A percentile compares a stretch with the other conserved stretches of the same genome.
Evolutionary conservation across 2,888 invertebrate species (phyloP).

Genomic region (Ganaspis brasiliensis): DNA sequence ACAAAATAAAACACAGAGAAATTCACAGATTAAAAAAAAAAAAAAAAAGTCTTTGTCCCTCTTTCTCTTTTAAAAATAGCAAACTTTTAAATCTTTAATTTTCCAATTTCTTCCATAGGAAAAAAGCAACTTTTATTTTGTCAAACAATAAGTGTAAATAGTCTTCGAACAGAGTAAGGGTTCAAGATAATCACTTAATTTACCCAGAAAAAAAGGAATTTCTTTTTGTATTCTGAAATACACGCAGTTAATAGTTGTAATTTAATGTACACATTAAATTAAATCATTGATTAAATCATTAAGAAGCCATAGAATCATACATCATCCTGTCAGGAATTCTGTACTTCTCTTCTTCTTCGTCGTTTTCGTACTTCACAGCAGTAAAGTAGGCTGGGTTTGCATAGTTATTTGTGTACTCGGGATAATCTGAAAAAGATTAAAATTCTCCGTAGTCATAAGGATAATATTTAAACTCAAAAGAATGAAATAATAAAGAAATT

Average conservation of each 20-base stretch:
- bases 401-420: constrained; percentile 85
- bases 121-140: background rate
- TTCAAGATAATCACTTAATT: background rate
- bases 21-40: background rate
- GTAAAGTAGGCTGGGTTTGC: constrained; percentile 83
- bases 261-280: constrained; percentile 31
- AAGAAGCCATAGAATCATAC: constrained; percentile 27
- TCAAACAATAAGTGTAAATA: background rate
- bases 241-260: constrained; percentile 2
- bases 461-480: background rate
- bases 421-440: constrained; percentile 84
- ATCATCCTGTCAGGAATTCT: constrained; percentile 82
- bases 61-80: background rate
- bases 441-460: background rate
- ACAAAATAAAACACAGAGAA: background rate
- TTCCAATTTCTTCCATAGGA: background rate
- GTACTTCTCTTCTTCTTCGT: constrained; percentile 89
- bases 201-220: constrained; percentile 7
- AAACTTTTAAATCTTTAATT: background rate
- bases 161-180: background rate
- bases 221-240: constrained; percentile 15
- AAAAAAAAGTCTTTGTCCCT: too few relatives aligned
- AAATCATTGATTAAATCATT: constrained; percentile 24
- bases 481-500: background rate
- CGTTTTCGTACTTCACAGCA: constrained; percentile 87